These are phyloP conservation scores for Aethina tumida DNA, from an alignment of 1,140 invertebrate genomes.

Conservation along the genomic window DNA sequence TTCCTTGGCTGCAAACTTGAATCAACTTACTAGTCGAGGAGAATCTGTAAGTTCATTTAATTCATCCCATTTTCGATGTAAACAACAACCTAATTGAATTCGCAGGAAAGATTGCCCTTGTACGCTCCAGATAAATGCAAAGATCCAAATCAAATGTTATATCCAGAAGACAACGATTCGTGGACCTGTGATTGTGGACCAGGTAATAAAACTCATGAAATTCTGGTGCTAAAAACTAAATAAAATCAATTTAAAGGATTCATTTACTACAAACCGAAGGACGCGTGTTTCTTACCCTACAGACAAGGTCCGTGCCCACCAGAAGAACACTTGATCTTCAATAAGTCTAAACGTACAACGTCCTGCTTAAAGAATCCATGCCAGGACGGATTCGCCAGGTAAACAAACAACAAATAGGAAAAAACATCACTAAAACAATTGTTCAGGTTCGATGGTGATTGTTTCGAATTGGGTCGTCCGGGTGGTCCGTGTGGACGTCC, in stretches of 20 bases:
- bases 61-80: too few relatives aligned
- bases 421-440: too few relatives aligned
- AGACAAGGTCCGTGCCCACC: slow-evolving; percentile 48
- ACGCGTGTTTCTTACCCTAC: slow-evolving; percentile 51
- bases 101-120: slow-evolving; percentile 46
- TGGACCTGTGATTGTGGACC: slow-evolving; percentile 59
- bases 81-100: too few relatives aligned
- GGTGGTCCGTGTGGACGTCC: slow-evolving; percentile 20
- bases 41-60: too few relatives aligned
- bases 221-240: too few relatives aligned
- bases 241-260: slow-evolving; percentile 47
- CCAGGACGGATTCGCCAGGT: slow-evolving; percentile 30
- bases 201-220: slow-evolving; percentile 33
- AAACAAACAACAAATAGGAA: too few relatives aligned
- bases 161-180: slow-evolving; percentile 47
- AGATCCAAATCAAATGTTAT: slow-evolving; percentile 48
- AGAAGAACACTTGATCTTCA: slow-evolving; percentile 45
- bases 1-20: too few relatives aligned
- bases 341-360: slow-evolving; percentile 40
- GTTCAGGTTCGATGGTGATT: slow-evolving; percentile 16
- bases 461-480: slow-evolving; percentile 19
- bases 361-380: slow-evolving; percentile 51
- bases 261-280: slow-evolving; percentile 47
- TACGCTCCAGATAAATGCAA: slow-evolving; percentile 45
- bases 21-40: too few relatives aligned